Evolutionary conservation across 2,113 vertebrate species (phyloP).

Genomic region (mouse (Mus musculus)): DNA sequence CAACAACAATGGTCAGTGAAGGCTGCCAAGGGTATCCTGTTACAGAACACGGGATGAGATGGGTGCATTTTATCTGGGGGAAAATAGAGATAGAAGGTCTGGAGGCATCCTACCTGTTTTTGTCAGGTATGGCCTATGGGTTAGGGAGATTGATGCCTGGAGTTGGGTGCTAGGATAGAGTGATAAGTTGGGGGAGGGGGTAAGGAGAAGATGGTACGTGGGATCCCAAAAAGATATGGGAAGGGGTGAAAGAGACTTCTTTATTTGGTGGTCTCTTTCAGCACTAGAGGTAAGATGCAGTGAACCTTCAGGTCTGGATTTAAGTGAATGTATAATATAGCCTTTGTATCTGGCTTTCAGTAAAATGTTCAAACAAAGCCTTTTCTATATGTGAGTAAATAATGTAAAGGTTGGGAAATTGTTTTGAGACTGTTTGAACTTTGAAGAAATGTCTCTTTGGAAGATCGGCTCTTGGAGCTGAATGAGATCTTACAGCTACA

Average conservation of each 20-base stretch:
- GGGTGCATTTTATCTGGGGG: neutral
- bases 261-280: neutral
- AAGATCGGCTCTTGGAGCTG: too few relatives aligned
- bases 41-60: neutral
- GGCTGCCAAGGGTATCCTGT: neutral
- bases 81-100: neutral
- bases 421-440: too few relatives aligned
- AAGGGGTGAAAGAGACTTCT: neutral
- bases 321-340: too few relatives aligned
- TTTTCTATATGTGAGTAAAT: too few relatives aligned
- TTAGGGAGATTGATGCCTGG: neutral
- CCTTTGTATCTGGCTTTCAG: too few relatives aligned
- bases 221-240: neutral
- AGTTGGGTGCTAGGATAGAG: neutral
- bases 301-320: too few relatives aligned
- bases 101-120: neutral
- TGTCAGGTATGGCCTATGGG: neutral
- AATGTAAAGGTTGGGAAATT: too few relatives aligned
- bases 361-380: too few relatives aligned
- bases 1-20: neutral
- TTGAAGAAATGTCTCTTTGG: too few relatives aligned
- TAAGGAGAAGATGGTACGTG: neutral
- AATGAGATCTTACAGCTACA: too few relatives aligned
- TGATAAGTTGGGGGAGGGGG: neutral
- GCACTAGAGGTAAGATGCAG: neutral